Base-by-base conservation (phyloP, 30 jellyfish, hydroid and myxozoan genomes). In the Aurelia aurita complex sp. Pacific region DNA sequence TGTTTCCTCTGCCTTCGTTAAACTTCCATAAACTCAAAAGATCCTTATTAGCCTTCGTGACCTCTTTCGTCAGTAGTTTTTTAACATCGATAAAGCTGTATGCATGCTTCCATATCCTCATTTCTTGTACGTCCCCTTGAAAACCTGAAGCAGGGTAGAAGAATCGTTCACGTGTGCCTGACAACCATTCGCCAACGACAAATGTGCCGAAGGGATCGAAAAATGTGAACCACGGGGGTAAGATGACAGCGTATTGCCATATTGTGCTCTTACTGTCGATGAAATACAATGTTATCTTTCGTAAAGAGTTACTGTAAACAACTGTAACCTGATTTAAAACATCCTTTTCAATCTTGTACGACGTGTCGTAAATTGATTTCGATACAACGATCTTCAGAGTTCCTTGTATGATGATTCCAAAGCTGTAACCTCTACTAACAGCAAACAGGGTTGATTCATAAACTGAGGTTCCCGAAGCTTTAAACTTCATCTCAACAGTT, bases 21-120 rank as follows among this genome's bases (percentile, higher is more conserved):
- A 86, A 86, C 33, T 69, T 76, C 95, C 95, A 86, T 42, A 76
- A 61, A 55, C 89, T 36, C 70, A 86, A 60, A 5, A 86, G 35
- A 19, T 57, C 68, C 18, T 67, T 83, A 51, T 86, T 87, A 0
- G 72, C 23, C 60, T 8, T 67, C 43, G 80, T 29, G 0, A 51
- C 80, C 5, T 69, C 60, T 60, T 29, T 57, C 19, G 57, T 33
- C 64, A 54, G 61, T 9, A 64, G 74, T 64, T 63, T 54, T 62
- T 71, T 43, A 6, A 86, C 74, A 67, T 76, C 95, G 17, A 86
- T 86, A 86, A 67, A 64, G 8, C 76, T 62, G 57, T 76, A 86
- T 6, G 95, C 95, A 53, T 70, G 95, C 52, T 67, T 76, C 95
- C 95, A 86, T 4, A 86, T 86, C 33, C 95, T 68, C 82, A 75